Conservation (phyloP, 1,140 invertebrate species). For the Brachionus rubens region DNA sequence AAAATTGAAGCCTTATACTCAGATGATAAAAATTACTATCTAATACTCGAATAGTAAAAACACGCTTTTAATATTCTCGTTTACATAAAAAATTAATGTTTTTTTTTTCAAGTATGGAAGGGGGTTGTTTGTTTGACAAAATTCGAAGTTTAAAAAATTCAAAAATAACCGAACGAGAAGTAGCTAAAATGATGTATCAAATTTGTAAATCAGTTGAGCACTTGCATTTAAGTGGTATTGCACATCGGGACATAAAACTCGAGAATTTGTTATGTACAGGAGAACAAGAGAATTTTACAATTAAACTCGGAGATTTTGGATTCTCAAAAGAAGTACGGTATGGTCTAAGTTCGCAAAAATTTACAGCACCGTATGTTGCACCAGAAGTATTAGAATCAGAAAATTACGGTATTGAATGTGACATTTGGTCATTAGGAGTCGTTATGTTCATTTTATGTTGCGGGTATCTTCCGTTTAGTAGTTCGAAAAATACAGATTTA, state of each 20-base stretch:
- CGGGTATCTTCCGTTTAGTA: slow-evolving; percentile 54
- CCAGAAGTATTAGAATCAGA: not conserved
- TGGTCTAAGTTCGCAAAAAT: not conserved
- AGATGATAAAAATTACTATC: slow-evolving; percentile 74
- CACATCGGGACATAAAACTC: slow-evolving; percentile 55
- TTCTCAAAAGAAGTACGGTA: slow-evolving; percentile 53
- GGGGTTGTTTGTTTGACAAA: slow-evolving; percentile 56
- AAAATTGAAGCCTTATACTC: slow-evolving; percentile 87
- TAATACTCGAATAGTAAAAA: slow-evolving; percentile 25
- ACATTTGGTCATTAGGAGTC: slow-evolving; percentile 36
- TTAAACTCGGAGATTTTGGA: slow-evolving; percentile 58
- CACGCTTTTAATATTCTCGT: not conserved
- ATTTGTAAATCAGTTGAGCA: slow-evolving; percentile 90
- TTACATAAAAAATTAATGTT: not conserved
- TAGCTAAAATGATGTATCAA: slow-evolving; percentile 86
- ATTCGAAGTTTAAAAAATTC: slow-evolving; percentile 50
- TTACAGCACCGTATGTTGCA: slow-evolving; percentile 6
- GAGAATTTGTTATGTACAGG: not conserved
- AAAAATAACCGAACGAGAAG: slow-evolving; percentile 65
- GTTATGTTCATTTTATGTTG: slow-evolving; percentile 19
- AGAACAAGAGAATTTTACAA: slow-evolving; percentile 49
- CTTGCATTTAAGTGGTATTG: slow-evolving; percentile 89
- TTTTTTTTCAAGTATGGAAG: slow-evolving; percentile 51
- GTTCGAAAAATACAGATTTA: slow-evolving; percentile 50
- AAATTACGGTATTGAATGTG: slow-evolving; percentile 5